Base-by-base conservation (phyloP, 1,140 invertebrate genomes). In the Pomphorhynchus laevis region DNA sequence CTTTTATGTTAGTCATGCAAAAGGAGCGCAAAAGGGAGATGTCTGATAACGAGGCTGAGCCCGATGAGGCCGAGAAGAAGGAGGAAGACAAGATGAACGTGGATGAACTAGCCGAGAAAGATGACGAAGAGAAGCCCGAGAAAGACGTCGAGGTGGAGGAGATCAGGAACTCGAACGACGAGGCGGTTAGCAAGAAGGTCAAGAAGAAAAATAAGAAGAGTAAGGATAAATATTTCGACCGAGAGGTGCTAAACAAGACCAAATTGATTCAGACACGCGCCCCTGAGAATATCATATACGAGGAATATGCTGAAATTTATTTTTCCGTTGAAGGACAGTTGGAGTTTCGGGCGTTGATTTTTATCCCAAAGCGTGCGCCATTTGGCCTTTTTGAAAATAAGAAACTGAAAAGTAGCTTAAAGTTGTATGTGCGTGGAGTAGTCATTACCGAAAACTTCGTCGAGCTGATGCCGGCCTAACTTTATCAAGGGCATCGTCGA, bases 381-480 rank as follows among this genome's bases (percentile, higher is more conserved):
- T 95, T 91, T 54, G 84, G 93, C 62, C 64, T 93, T 20, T 95
- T 93, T 48, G 84, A 95, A 51, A 89, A 86, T 58, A 79, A 80
- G 59, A 93, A 91, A 58, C 70, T 73, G 51, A 86, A 84, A 64
- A 91, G 91, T 59, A 82, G 86, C 61, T 91, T 95, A 50, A 95
- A 95, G 51, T 55, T 95, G 47, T 93, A 93, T 49, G 82, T 93
- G 1, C 65, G 82, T 39, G 64, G 80, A 46, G 80, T 91, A 0
- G 91, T 93, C 64, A 93, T 95, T 55, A 93, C 91, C 80, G 86
- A 95, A 58, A 91, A 93, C 59, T 91, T 80, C 52, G 80, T 93
- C 54, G 82, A 93, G 47, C 62, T 95, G 9, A 93, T 95, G 51
- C 86, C 86, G 0, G 80, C 62, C 93, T 40, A 86, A 82, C 62